Conservation (phyloP, 1,140 invertebrate species). For the Leptinotarsa undecemlineata region DNA sequence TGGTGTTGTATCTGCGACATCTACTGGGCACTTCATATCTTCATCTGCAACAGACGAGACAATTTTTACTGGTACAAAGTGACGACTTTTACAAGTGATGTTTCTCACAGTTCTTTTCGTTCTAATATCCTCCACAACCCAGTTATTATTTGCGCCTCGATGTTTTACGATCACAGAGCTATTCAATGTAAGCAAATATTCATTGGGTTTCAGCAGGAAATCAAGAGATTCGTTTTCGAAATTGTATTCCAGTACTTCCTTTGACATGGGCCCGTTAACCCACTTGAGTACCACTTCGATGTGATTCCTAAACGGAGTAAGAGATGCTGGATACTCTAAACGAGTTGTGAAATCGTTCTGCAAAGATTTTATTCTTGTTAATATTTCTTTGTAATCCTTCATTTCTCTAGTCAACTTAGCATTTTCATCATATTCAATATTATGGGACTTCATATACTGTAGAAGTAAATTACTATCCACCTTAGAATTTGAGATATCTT, state of each 20-base stretch:
- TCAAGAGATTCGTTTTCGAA: constrained; percentile 33
- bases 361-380: constrained; percentile 35
- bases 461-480: constrained; percentile 37
- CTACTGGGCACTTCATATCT: constrained; percentile 25
- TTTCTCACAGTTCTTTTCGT: constrained; percentile 17
- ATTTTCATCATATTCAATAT: constrained; percentile 26
- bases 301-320: constrained; percentile 43
- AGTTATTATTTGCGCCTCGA: constrained; percentile 43
- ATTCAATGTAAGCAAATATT: constrained; percentile 29
- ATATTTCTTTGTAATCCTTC: constrained; percentile 40
- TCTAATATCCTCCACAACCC: constrained; percentile 29
- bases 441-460: constrained; percentile 37
- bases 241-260: constrained; percentile 20
- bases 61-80: constrained; percentile 27
- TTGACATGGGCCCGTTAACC: constrained; percentile 11
- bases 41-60: neutral
- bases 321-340: constrained; percentile 33
- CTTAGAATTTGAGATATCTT: constrained; percentile 26
- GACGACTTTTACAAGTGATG: constrained; percentile 5
- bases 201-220: constrained; percentile 34
- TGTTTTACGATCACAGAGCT: constrained; percentile 19
- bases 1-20: constrained; percentile 11
- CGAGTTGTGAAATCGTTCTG: constrained; percentile 13
- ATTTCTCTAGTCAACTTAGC: constrained; percentile 35
- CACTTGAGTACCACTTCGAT: constrained; percentile 25